Evolutionary conservation across 2,113 vertebrate genomes (phyloP).

Genomic region (Macrotis lagotis): DNA sequence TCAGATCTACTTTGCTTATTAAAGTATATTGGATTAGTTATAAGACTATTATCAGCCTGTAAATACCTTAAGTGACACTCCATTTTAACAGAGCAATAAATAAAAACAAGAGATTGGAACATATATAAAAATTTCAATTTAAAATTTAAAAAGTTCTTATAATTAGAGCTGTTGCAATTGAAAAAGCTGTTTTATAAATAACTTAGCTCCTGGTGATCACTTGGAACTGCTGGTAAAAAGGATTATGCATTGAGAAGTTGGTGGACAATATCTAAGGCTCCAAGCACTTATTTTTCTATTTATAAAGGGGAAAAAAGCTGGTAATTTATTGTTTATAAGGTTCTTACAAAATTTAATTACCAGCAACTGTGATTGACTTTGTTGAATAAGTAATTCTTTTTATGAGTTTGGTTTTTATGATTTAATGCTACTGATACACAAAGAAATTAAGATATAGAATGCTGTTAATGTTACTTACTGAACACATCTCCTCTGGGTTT

Average conservation of each 20-base stretch:
- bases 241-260: neutral
- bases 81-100: neutral
- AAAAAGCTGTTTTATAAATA: neutral
- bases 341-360: neutral
- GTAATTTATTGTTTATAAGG: neutral
- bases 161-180: neutral
- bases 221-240: neutral
- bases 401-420: neutral
- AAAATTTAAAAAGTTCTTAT: neutral
- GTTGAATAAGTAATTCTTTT: neutral
- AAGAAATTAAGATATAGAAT: neutral
- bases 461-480: conserved; percentile 87
- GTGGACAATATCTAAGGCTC: neutral
- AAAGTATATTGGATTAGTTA: neutral
- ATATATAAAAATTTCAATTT: neutral
- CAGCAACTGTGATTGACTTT: neutral
- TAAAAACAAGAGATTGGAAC: neutral
- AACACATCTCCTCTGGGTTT: conserved; percentile 97
- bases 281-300: neutral
- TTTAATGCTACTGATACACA: neutral
- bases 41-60: neutral
- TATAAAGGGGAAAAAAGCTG: neutral
- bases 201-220: neutral
- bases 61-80: neutral
- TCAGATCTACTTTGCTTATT: neutral